phyloP scores from a whole-genome alignment of 1,140 invertebrate genomes.

The Conopomorpha cramerella region DNA sequence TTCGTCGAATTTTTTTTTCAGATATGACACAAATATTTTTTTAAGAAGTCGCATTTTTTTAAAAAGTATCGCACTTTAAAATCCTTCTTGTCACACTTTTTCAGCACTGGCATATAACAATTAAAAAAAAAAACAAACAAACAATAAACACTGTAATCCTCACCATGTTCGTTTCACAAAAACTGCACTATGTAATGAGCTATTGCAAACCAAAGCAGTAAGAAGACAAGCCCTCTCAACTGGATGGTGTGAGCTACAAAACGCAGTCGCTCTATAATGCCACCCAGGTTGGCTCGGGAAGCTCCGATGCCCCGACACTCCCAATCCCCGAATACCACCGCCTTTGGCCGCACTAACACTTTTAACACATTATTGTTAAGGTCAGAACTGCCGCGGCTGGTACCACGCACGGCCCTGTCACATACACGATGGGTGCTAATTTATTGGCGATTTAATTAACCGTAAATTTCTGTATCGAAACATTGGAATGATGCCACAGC shows the following conservation, averaged over 20 bases:
- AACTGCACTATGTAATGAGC: conserved; percentile 20
- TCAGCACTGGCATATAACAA: not conserved
- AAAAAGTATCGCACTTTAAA: too few species aligned
- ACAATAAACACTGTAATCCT: conserved; percentile 7
- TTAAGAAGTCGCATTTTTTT: too few species aligned
- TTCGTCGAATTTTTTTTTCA: too few species aligned
- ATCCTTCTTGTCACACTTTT: not conserved
- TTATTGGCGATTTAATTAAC: not conserved
- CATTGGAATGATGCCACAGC: too few species aligned
- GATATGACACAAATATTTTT: too few species aligned
- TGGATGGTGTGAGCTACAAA: conserved; percentile 40
- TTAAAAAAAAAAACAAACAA: not conserved
- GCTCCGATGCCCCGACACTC: not conserved
- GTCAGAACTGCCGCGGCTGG: too few species aligned
- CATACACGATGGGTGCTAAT: too few species aligned
- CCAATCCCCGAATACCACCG: conserved; percentile 15
- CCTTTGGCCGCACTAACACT: conserved; percentile 19
- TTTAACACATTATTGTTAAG: conserved; percentile 39
- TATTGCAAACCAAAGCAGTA: conserved; percentile 28
- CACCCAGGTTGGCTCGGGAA: conserved; percentile 37
- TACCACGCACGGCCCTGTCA: too few species aligned
- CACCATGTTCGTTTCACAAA: conserved; percentile 33
- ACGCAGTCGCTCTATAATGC: conserved; percentile 19
- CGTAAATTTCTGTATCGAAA: too few species aligned
- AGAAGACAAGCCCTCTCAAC: conserved; percentile 41